Base-by-base conservation (phyloP, 2,888 invertebrate species). In the Synanthedon andrenaeformis region DNA sequence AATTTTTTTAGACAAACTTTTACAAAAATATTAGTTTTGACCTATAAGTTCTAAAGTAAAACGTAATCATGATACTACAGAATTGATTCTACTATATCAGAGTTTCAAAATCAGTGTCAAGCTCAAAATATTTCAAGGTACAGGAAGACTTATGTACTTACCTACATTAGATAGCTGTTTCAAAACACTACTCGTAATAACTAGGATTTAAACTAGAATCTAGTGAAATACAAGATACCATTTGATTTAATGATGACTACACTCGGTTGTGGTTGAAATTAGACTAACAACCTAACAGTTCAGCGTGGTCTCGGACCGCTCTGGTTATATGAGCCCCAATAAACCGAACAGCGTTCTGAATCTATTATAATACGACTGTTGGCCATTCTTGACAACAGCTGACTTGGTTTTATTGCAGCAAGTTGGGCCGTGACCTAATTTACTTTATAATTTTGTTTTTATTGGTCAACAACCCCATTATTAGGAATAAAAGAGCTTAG, bases 251-350 rank as follows among this genome's bases (percentile, higher is more conserved):
- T 23, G 23, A 23, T 23, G 23, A 77, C 82, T 79, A 70, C 76
- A 71, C 82, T 73, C 79, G 70, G 67, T 80, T 77, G 82, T 76
- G 86, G 82, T 85, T 78, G 74, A 80, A 82, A 79, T 81, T 82
- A 71, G 72, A 87, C 86, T 87, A 85, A 86, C 80, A 74, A 10
- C 35, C 35, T 35, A 35, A 35, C 10, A 35, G 35, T 35, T 74
- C 45, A 19, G 52, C 65, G 61, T 67, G 64, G 59, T 61, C 61
- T 59, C 67, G 67, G 67, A 66, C 62, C 67, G 66, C 64, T 77
- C 67, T 75, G 76, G 83, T 86, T 87, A 86, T 87, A 87, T 83
- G 85, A 79, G 74, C 72, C 76, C 71, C 79, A 80, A 85, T 87
- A 87, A 87, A 85, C 80, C 69, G 72, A 78, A 83, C 45, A 35